Base-by-base conservation (phyloP, 2,888 invertebrate species). In the Calliopum simillimum region DNA sequence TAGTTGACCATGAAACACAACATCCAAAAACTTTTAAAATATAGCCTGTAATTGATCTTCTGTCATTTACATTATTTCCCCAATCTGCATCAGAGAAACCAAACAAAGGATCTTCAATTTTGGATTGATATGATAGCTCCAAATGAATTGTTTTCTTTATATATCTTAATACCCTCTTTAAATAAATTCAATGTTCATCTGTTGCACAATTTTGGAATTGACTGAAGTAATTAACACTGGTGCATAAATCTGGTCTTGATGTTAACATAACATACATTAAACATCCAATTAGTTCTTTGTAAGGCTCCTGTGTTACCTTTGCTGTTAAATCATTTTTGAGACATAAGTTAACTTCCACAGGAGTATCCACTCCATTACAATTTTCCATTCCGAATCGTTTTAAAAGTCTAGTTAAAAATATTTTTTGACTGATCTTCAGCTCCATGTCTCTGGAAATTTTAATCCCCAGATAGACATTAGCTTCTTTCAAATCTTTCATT, bases 261-360 rank as follows among this genome's bases (percentile, higher is more conserved):
- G 56, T 64, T 19, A 64, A 41, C n/a, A 41, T 55, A 19, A 58
- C 69, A 47, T 69, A 65, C 21, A 21, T 69, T 41, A 69, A 55
- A 46, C 64, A 69, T 14, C 69, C 55, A 46, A 65, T 69, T 16
- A 69, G 47, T 65, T 69, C 65, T 14, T 25, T n/a, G 33, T 63
- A 63, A 19, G 63, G 63, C n/a, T 63, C n/a, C n/a, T n/a, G n/a
- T n/a, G n/a, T n/a, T n/a, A n/a, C n/a, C n/a, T n/a, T n/a, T n/a
- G n/a, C n/a, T n/a, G n/a, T n/a, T n/a, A n/a, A n/a, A n/a, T n/a
- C n/a, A n/a, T n/a, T n/a, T n/a, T n/a, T n/a, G n/a, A n/a, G n/a
- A n/a, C n/a, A n/a, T n/a, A n/a, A n/a, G n/a, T n/a, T n/a, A n/a
- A n/a, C n/a, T n/a, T n/a, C n/a, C n/a, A n/a, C n/a, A n/a, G n/a